Conservation (phyloP, 2,113 vertebrate species). For the Daubentonia madagascariensis region DNA sequence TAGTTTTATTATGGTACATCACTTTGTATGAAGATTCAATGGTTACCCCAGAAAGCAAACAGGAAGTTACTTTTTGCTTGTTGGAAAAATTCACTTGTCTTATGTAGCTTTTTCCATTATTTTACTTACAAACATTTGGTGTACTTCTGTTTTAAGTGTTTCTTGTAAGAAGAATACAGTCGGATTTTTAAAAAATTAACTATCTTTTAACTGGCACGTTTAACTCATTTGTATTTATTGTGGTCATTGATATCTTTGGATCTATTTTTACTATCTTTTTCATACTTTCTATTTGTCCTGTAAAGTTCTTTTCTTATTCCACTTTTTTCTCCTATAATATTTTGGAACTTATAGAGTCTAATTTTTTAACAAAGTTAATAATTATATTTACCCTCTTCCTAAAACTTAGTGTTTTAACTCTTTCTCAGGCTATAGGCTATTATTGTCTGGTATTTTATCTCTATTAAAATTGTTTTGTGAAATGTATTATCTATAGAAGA, state of each 20-base stretch:
- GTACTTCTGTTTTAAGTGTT: not conserved
- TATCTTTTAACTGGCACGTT: not conserved
- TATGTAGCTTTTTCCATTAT: not conserved
- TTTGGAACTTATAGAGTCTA: not conserved
- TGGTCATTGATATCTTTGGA: not conserved
- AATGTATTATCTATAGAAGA: not conserved
- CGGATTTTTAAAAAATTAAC: not conserved
- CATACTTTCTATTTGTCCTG: not conserved
- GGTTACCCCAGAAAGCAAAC: not conserved
- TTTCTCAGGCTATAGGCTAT: not conserved
- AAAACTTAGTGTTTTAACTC: not conserved
- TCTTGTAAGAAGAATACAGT: not conserved
- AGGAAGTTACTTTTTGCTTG: not conserved
- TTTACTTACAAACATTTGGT: not conserved
- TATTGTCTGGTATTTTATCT: not conserved
- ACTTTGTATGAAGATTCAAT: not conserved
- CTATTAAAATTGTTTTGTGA: not conserved
- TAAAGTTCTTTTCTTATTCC: not conserved
- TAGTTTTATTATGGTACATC: not conserved
- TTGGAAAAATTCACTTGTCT: slow-evolving; percentile 24
- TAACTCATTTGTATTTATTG: slow-evolving; percentile 16
- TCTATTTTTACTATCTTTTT: not conserved
- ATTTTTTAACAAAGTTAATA: slow-evolving; percentile 5
- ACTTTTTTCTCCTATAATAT: not conserved
- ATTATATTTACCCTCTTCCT: not conserved